Evolutionary conservation across 1,140 invertebrate genomes (phyloP), one percentile per base, ranked within the genome.

Genomic region (Drosophila pallidifrons): DNA sequence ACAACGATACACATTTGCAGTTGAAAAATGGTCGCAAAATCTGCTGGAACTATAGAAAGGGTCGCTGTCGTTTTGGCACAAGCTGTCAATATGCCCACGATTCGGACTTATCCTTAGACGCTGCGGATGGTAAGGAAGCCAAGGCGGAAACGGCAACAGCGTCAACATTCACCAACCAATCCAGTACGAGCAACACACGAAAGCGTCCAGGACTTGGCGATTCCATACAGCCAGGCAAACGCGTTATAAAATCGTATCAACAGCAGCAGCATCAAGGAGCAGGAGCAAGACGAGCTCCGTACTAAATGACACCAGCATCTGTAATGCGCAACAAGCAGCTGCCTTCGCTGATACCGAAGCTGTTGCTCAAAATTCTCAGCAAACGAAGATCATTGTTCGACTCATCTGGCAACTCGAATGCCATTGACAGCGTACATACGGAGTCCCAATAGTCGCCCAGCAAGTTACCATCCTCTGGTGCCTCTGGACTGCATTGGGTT

Each of bases 21-120:
- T 95, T 95, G 92, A 97, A 97, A 58, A 96, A 98, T 92, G 97
- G 97, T 0, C 96, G 96, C 81, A 97, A 97, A 93, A 96, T 98
- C 41, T 99, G 98, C 91, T 98, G 97, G 96, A 98, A 98, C 93
- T 98, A 98, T 92, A 94, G 96, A 20, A 98, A 98, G 93, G 98
- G 98, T 5, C 94, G 96, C 15, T 99, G 98, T 91, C 94, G 96
- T 35, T 98, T 98, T 93, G 98, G 98, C 4, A 97, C 97, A 80
- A 98, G 97, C 74, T 99, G 98, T 91, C 97, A 96, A 65, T 99
- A 96, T 93, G 97, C 97, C 2, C 98, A 99, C 93, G 97, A 98
- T 83, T 96, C 97, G 0, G 97, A 98, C 93, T 93, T 97, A 81
- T 75, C 80, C 0, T 41, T 66, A 2, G 68, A 65, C 1, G 20